Percentiles rank a stretch among this genome's conserved stretches.
These are phyloP conservation scores for Prionchulus punctatus DNA, from an alignment of 2,888 invertebrate species.

Conservation along the genomic window DNA sequence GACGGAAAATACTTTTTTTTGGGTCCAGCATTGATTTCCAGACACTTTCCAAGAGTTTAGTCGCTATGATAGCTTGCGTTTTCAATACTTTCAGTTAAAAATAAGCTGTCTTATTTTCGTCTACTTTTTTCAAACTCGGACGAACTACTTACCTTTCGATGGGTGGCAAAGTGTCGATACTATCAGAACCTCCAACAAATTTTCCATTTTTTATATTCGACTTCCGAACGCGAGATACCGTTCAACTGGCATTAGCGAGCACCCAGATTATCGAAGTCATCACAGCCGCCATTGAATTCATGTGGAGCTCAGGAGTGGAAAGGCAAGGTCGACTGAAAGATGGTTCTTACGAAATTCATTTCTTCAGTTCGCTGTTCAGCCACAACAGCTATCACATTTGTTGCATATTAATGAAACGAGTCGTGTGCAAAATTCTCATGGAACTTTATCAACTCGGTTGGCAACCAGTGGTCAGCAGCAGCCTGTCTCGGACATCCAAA, in stretches of 20 bases:
- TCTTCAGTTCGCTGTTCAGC: neutral
- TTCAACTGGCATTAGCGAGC: neutral
- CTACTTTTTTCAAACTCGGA: too few relatives aligned
- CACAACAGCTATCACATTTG: neutral
- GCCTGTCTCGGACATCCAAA: conserved; percentile 3
- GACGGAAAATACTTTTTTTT: too few relatives aligned
- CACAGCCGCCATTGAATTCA: neutral
- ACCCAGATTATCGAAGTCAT: neutral
- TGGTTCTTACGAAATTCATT: neutral
- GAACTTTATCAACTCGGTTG: conserved; percentile 7
- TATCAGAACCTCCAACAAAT: too few relatives aligned
- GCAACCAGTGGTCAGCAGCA: conserved; percentile 3
- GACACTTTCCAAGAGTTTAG: too few relatives aligned
- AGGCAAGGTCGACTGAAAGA: neutral
- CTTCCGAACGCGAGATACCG: neutral
- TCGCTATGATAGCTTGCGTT: too few relatives aligned
- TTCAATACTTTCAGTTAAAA: too few relatives aligned
- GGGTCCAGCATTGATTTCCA: too few relatives aligned
- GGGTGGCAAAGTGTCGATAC: too few relatives aligned
- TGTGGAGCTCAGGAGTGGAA: neutral
- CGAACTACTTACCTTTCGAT: too few relatives aligned
- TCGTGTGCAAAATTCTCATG: neutral
- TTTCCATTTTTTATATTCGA: neutral
- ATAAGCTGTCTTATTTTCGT: too few relatives aligned
- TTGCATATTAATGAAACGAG: neutral